Conservation (phyloP, 2,888 invertebrate species). For the Chymomyza procnemis region DNA sequence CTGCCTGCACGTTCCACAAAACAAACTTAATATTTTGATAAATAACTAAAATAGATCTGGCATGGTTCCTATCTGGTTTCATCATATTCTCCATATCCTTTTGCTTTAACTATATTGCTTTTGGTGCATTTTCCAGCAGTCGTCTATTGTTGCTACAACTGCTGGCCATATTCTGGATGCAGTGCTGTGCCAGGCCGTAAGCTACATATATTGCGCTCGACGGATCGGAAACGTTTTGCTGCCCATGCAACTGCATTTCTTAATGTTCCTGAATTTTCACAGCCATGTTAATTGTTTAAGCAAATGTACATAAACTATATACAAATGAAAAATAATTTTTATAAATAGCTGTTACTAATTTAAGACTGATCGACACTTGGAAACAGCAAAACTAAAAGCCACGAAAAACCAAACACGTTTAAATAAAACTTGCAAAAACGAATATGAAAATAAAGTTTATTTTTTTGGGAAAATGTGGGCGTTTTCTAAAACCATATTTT, state of each 20-base stretch:
- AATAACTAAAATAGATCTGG: background rate
- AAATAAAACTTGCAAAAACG: background rate
- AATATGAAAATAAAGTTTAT: background rate
- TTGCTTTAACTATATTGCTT: slow-evolving; percentile 1
- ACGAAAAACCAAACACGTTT: background rate
- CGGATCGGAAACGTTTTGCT: background rate
- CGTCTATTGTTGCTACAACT: slow-evolving; percentile 69
- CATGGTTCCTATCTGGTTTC: slow-evolving; percentile 14
- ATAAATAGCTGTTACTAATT: background rate
- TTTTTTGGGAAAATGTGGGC: slow-evolving; percentile 42
- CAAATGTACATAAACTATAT: background rate
- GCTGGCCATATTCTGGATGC: slow-evolving; percentile 67
- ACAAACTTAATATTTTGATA: background rate
- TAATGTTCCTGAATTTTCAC: background rate
- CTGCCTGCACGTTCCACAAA: background rate
- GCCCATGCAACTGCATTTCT: background rate
- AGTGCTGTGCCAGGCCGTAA: slow-evolving; percentile 33
- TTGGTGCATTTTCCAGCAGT: slow-evolving; percentile 71
- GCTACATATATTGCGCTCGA: background rate
- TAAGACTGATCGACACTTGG: background rate
- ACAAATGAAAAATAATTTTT: background rate
- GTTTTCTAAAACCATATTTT: no score
- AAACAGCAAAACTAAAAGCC: slow-evolving; percentile 2
- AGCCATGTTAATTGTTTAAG: background rate
- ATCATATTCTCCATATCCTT: slow-evolving; percentile 1